Base-by-base conservation (phyloP, 2,888 invertebrate species). In the Ormyrus thymus region DNA sequence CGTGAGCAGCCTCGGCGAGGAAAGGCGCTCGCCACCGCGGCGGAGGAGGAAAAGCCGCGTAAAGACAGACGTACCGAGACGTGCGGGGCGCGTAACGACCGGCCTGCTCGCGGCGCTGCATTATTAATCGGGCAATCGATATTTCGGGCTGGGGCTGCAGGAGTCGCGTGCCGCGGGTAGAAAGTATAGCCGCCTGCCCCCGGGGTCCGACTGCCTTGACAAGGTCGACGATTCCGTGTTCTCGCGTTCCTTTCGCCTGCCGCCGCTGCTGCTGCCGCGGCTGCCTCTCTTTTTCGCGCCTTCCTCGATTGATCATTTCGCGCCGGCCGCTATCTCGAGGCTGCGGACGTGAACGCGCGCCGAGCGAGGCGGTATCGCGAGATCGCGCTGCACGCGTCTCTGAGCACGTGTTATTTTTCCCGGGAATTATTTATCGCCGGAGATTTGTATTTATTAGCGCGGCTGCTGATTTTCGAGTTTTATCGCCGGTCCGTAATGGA, bases 41-140 rank as follows among this genome's bases (percentile, higher is more conserved):
- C 29, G 29, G 29, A 29, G 29, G 29, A 29, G 4, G 65, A 66
- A 73, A 73, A 73, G 64, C 59, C 29, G 29, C 29, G 29, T 71
- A 61, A 73, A 64, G 64, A 73, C 64, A 29, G 29, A 29, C 3
- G 48, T 15, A 48, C 13, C 6, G 6, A 29, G 29, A 29, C 3
- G 48, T 15, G 15, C 13, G 10, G 6, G 43, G 76, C 62, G 78
- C n/a, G 53, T 62, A 62, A 62, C 64, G 53, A 46, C 62, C 46
- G 29, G 29, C 29, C n/a, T n/a, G 6, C 7, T 78, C 83, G 82
- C 58, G 29, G 5, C 48, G 51, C 83, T 87, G 85, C 86, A 87
- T 87, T 87, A 87, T 87, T 87, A 86, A 87, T 86, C 84, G 77
- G 78, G 81, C 83, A 84, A 87, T 87, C 87, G 87, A 87, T 87